phyloP scores from a whole-genome alignment of 2,113 vertebrate genomes.

The Erinaceus europaeus region DNA sequence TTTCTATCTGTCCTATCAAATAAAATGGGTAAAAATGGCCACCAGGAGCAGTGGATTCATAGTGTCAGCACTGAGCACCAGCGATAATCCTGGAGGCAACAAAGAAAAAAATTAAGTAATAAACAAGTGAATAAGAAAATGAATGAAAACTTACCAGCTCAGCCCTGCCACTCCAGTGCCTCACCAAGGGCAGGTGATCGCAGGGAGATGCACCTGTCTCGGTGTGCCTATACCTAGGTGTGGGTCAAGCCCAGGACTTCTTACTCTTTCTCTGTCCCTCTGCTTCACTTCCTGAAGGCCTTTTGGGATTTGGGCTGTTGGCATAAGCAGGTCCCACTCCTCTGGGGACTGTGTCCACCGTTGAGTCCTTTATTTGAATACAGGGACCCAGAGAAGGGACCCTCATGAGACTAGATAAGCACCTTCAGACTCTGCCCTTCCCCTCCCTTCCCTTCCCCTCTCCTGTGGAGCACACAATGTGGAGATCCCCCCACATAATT shows the following conservation, averaged over 20 bases:
- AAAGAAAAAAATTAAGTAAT: too few species aligned
- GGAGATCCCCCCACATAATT: accelerated
- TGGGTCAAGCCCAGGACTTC: background rate
- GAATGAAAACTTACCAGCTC: background rate
- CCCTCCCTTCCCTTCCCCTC: background rate
- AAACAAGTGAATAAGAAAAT: background rate
- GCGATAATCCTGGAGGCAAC: too few species aligned
- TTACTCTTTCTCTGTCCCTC: background rate
- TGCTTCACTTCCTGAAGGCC: too few species aligned
- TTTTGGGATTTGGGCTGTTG: too few species aligned
- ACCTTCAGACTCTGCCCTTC: too few species aligned
- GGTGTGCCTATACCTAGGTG: background rate
- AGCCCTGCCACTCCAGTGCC: background rate
- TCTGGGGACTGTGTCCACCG: background rate
- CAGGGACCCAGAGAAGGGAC: background rate
- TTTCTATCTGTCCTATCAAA: too few species aligned
- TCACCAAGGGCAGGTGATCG: too few species aligned
- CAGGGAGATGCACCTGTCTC: background rate
- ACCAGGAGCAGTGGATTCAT: too few species aligned
- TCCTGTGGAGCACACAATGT: background rate
- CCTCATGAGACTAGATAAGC: background rate
- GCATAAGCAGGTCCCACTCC: too few species aligned
- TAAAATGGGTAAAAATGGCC: too few species aligned
- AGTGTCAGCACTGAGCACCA: too few species aligned
- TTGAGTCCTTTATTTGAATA: background rate